Evolutionary conservation across 1,140 invertebrate genomes (phyloP), one percentile per base, ranked within the genome.

Genomic region (Platorchestia sp.): DNA sequence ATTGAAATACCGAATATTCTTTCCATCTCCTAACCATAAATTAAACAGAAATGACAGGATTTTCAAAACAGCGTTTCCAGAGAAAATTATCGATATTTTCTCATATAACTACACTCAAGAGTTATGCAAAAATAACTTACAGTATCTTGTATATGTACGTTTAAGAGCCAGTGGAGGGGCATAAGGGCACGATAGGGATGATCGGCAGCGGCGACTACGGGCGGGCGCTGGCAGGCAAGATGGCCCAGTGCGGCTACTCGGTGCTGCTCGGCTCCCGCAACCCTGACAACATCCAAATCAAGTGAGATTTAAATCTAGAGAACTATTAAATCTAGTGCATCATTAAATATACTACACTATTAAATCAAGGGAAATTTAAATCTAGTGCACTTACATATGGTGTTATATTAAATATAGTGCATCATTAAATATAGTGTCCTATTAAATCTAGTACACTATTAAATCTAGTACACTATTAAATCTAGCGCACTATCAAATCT

Each of bases 151-250:
- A 3, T 75, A 22, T 75, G 59, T 75, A 36, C 36, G 36, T 36
- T 75, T 75, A 75, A 75, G 59, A 19, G 14, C 1, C 59, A 75
- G 10, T 27, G 27, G 87, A 90, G 10, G 87, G 7, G 6, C 87
- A 42, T 41, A 90, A 90, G 42, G 19, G 41, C 7, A 45, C 0
- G 5, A 43, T 90, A 19, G 87, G 87, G 41, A 90, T 96, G 86
- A 95, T 96, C 40, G 96, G 96, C 40, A 95, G 89, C 36, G 96
- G 96, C 3, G 96, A 96, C 95, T 96, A 95, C 95, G 96, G 96
- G 7, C 96, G 96, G 22, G 96, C 96, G 43, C 95, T 96, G 91
- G 96, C 96, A 0, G 47, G 51, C 36, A 91, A 96, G 27, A 86
- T 96, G 51, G 96, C 95, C 7, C 96, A 96, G 45, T 75, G 44